Evolutionary conservation across 2,888 invertebrate genomes (phyloP), one percentile per base, ranked within the genome.

Genomic region (Polydrusus cervinus): DNA sequence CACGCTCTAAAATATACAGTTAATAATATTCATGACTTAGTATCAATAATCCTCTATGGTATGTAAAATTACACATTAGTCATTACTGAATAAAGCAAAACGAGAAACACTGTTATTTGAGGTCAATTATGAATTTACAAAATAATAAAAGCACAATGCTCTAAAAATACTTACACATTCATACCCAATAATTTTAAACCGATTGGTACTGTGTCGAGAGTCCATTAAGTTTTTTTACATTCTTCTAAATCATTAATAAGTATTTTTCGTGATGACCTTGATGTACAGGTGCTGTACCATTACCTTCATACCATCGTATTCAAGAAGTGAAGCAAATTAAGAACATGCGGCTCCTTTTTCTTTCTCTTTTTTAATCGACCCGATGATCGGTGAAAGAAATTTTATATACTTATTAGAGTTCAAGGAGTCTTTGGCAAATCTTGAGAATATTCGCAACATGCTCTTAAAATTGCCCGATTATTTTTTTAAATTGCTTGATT

Each of bases 251-350:
- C 74, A 74, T 74, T 74, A 74, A 70, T 69, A 70, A 57, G 57
- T 65, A 74, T 57, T 71, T 75, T 64, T 64, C 68, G 71, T 75
- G 71, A 67, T 68, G 71, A 75, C 75, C 75, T 75, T 75, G 71
- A 75, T 71, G 66, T 70, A 75, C 75, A 71, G 75, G 75, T 75
- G 71, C 75, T 67, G 68, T 71, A 75, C 75, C 64, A 71, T 75
- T 71, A 71, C 75, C 9, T 53, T 49, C 47, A 57, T 25, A 70
- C 70, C 69, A 66, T 65, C 64, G 69, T 68, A 45, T 49, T 45
- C 69, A 64, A 40, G 62, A 74, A 74, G 65, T 74, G 74, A 74
- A 74, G 74, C 74, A 74, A 74, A 74, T 74, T 70, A 70, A 74
- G 74, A 65, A 69, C 74, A 55, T 69, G 74, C 74, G 68, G 70